These are phyloP conservation scores for Pristionchus exspectatus DNA, from an alignment of 2,888 invertebrate species.

Conservation along the genomic window DNA sequence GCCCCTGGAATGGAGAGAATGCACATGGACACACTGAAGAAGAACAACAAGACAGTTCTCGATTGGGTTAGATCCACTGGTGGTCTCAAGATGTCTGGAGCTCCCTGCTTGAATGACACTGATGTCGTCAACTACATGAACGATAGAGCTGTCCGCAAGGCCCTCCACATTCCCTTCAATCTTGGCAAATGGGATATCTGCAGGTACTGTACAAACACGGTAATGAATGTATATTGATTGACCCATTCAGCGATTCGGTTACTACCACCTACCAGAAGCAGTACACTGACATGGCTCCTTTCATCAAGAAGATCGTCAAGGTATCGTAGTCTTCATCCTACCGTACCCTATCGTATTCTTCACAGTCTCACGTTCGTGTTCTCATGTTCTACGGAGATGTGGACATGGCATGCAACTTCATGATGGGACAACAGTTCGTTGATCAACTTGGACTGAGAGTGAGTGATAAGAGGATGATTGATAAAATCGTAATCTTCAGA, in stretches of 20 bases:
- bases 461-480: neutral
- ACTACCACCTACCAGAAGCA: constrained; percentile 75
- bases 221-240: neutral
- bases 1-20: constrained; percentile 59
- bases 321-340: neutral
- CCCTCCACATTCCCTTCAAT: constrained; percentile 74
- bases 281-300: constrained; percentile 75
- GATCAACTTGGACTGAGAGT: constrained; percentile 70
- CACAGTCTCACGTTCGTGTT: constrained; percentile 74
- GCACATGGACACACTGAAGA: constrained; percentile 56
- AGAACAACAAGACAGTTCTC: constrained; percentile 51
- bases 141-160: constrained; percentile 67
- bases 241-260: constrained; percentile 70
- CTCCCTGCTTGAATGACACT: constrained; percentile 77
- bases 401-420: constrained; percentile 75
- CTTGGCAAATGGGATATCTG: constrained; percentile 75
- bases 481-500: constrained; percentile 59
- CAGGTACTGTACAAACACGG: constrained; percentile 59
- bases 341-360: neutral
- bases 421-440: constrained; percentile 78
- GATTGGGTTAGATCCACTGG: constrained; percentile 40
- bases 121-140: constrained; percentile 77
- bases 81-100: constrained; percentile 61
- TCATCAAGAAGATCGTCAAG: constrained; percentile 68
- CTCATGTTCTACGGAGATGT: constrained; percentile 78